A percentile compares a stretch with the other conserved stretches of the same genome.
Conservation (phyloP, 2,113 vertebrate species). For the Rhinolophus sinicus region DNA sequence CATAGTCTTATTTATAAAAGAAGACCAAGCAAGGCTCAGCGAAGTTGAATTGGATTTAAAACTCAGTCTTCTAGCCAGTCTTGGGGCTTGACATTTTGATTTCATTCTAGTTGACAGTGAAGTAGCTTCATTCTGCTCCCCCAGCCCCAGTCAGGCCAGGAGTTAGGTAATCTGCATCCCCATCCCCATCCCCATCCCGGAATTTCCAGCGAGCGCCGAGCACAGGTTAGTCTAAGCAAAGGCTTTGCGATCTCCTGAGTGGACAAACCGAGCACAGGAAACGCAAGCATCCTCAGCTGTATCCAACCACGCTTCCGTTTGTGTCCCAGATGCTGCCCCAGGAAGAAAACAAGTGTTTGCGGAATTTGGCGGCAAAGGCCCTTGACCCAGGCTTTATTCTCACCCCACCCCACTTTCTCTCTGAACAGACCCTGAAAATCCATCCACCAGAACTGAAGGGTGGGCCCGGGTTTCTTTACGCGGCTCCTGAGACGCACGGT, state of each 20-base stretch:
- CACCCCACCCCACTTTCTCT: not conserved
- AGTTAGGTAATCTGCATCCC: not conserved
- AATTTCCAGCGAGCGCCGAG: not conserved
- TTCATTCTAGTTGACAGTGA: not conserved
- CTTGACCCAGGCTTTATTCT: not conserved
- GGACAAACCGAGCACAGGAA: not conserved
- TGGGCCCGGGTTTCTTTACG: not conserved
- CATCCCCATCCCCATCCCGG: not conserved
- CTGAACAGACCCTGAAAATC: not conserved
- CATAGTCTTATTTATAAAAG: not conserved
- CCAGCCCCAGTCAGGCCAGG: not conserved
- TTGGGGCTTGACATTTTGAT: not conserved
- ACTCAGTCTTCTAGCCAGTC: not conserved
- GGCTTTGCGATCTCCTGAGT: not conserved
- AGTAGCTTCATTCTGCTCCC: no score
- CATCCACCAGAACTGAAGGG: not conserved
- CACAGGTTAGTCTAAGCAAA: not conserved
- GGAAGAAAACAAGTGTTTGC: conserved; percentile 43
- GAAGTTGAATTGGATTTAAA: conserved; percentile 47
- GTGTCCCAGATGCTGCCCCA: conserved; percentile 11
- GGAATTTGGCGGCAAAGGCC: not conserved
- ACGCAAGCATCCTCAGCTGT: not conserved
- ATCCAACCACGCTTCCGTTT: not conserved
- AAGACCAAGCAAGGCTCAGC: not conserved
- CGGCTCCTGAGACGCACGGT: not conserved